These are phyloP conservation scores for Daktulosphaira vitifoliae DNA, from an alignment of 1,140 invertebrate genomes.

Conservation along the genomic window DNA sequence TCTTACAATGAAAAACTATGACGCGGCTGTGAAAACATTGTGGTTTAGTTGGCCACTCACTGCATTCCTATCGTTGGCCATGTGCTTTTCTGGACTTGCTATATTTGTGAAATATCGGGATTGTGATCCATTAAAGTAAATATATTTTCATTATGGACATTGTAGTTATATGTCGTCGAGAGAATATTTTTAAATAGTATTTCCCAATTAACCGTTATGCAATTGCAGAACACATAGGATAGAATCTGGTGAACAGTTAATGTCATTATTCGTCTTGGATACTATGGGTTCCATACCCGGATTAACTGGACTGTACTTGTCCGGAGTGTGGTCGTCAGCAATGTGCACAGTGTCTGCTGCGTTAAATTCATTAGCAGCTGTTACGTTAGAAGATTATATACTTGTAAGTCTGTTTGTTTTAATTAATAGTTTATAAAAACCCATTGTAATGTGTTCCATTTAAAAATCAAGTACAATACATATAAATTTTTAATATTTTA, in stretches of 20 bases:
- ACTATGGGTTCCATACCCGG: conserved; percentile 59
- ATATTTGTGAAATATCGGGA: conserved; percentile 64
- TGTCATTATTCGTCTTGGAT: conserved; percentile 72
- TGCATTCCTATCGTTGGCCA: conserved; percentile 54
- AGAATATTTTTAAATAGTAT: too few relatives aligned
- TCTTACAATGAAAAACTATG: conserved; percentile 58
- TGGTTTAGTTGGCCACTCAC: conserved; percentile 65
- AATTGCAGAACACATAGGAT: conserved; percentile 29
- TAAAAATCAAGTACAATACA: too few relatives aligned
- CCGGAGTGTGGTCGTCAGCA: conserved; percentile 73
- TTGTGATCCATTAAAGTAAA: conserved; percentile 59
- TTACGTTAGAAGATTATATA: conserved; percentile 74
- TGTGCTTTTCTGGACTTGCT: conserved; percentile 65
- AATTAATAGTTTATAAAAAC: too few relatives aligned
- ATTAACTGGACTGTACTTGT: conserved; percentile 69
- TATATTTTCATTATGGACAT: too few relatives aligned
- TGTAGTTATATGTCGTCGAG: too few relatives aligned
- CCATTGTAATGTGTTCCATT: too few relatives aligned
- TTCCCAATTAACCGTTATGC: neutral
- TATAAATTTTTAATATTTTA: too few relatives aligned
- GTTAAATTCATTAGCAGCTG: conserved; percentile 76
- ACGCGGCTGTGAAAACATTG: conserved; percentile 52
- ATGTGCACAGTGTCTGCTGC: conserved; percentile 77
- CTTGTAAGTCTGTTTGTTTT: conserved; percentile 44
- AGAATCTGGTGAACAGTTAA: conserved; percentile 46